Evolutionary conservation across 2,113 vertebrate species (phyloP).

Genomic region (Hippocampus zosterae): DNA sequence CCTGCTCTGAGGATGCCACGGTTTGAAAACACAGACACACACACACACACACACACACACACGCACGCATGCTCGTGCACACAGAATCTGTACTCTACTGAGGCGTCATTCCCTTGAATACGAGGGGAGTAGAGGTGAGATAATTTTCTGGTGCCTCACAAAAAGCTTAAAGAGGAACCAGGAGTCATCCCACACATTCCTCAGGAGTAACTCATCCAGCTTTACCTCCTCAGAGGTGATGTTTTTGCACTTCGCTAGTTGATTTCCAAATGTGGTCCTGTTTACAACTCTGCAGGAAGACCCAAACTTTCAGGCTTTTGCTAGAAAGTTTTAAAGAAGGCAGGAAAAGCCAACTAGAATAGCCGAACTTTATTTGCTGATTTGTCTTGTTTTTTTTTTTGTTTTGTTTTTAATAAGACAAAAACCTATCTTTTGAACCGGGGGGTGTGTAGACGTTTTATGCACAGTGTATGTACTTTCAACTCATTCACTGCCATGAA

Average conservation of each 20-base stretch:
- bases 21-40: constrained; percentile 66
- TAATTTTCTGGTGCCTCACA: constrained; percentile 33
- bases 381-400: too few relatives aligned
- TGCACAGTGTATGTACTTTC: too few relatives aligned
- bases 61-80: constrained; percentile 3
- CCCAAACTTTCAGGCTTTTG: not conserved
- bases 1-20: constrained; percentile 86
- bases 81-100: not conserved
- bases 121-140: constrained; percentile 33
- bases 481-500: too few relatives aligned
- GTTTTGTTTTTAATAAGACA: too few relatives aligned
- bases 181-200: constrained; percentile 51
- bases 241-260: not conserved
- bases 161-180: constrained; percentile 24
- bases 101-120: constrained; percentile 20
- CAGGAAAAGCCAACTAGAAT: too few relatives aligned
- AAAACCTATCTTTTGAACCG: too few relatives aligned
- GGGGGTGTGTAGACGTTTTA: too few relatives aligned
- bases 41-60: constrained; percentile 14
- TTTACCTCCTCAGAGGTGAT: not conserved
- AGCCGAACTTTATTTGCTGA: too few relatives aligned
- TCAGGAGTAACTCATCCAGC: constrained; percentile 28
- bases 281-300: not conserved
- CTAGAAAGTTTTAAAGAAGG: not conserved
- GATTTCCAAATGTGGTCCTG: not conserved